Evolutionary conservation across 2,888 invertebrate species (phyloP).

Genomic region (Escarpia spicata): DNA sequence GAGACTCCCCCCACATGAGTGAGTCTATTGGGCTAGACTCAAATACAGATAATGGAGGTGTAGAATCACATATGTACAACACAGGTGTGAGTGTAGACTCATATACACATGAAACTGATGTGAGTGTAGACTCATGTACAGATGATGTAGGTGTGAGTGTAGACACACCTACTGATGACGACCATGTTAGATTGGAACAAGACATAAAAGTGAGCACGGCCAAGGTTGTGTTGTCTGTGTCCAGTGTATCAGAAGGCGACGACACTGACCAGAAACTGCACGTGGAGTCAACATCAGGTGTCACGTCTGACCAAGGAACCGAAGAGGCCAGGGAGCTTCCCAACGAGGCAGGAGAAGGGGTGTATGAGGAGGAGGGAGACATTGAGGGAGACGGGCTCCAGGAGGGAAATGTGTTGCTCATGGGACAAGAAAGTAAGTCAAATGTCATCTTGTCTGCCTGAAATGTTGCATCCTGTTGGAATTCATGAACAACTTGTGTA

Average conservation of each 20-base stretch:
- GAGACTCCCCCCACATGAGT: background rate
- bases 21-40: background rate
- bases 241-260: background rate
- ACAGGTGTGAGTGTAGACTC: background rate
- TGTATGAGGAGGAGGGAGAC: background rate
- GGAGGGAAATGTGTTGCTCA: background rate
- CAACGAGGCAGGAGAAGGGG: background rate
- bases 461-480: too few relatives aligned
- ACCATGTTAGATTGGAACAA: background rate
- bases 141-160: too few relatives aligned
- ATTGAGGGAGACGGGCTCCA: background rate
- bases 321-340: background rate
- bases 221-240: background rate
- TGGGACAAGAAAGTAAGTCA: background rate
- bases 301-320: background rate
- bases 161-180: too few relatives aligned
- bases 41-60: too few relatives aligned
- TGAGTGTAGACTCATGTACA: too few relatives aligned
- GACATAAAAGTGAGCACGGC: background rate
- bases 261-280: background rate
- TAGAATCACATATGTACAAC: too few relatives aligned
- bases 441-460: background rate
- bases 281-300: background rate
- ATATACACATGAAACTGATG: too few relatives aligned
- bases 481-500: background rate